phyloP scores from a whole-genome alignment of 1,140 invertebrate genomes.

The Heliconius himera region DNA sequence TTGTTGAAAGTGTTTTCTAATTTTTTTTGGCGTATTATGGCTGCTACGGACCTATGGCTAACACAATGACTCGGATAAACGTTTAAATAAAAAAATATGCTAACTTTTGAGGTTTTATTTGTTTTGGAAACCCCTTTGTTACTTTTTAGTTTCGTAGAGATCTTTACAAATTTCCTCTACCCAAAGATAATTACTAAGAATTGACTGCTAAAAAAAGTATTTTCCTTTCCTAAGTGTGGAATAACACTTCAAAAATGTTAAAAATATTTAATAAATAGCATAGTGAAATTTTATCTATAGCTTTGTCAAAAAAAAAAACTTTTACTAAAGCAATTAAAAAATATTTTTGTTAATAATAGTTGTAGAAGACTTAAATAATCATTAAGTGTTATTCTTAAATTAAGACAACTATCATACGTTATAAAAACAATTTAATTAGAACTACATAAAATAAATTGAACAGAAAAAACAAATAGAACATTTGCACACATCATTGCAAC shows the following conservation, averaged over 20 bases:
- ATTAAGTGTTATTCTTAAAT: not conserved
- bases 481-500: not conserved
- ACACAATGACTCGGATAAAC: slow-evolving; percentile 27
- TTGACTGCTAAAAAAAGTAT: too few species aligned
- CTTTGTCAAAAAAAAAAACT: not conserved
- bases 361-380: not conserved
- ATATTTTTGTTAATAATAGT: not conserved
- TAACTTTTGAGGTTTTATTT: slow-evolving; percentile 31
- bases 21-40: slow-evolving; percentile 9
- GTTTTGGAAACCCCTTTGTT: not conserved
- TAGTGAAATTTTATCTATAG: too few species aligned
- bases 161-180: too few species aligned
- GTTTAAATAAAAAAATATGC: slow-evolving; percentile 38
- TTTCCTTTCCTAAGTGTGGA: too few species aligned
- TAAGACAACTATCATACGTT: not conserved
- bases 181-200: too few species aligned
- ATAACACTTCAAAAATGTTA: too few species aligned
- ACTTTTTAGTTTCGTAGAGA: too few species aligned
- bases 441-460: not conserved
- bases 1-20: slow-evolving; percentile 39
- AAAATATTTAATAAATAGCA: too few species aligned
- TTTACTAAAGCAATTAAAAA: not conserved
- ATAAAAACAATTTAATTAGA: not conserved
- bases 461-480: not conserved
- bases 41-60: slow-evolving; percentile 25